Percentiles rank a stretch among this genome's conserved stretches.
These are phyloP conservation scores for Formica aserva DNA, from an alignment of 2,888 invertebrate species.

Conservation along the genomic window DNA sequence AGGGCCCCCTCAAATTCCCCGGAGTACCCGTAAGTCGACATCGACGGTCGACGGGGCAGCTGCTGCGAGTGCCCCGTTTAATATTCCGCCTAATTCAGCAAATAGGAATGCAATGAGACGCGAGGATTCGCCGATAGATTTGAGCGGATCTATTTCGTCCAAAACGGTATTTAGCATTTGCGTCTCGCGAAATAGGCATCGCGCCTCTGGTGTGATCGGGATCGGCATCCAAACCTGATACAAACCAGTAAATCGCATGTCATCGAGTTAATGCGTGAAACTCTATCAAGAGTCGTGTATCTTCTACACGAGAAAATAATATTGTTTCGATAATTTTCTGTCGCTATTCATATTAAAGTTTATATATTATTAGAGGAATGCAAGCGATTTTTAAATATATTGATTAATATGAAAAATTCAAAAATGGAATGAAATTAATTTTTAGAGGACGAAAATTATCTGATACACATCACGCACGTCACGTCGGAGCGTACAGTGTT, in stretches of 20 bases:
- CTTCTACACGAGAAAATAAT: not conserved
- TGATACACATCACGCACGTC: not conserved
- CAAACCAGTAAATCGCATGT: not conserved
- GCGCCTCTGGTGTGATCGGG: not conserved
- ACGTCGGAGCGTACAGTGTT: constrained; percentile 5
- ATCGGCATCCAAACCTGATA: not conserved
- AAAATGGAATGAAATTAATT: not conserved
- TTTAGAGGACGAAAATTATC: constrained; percentile 5
- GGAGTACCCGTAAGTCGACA: constrained; percentile 72
- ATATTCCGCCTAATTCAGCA: constrained; percentile 56
- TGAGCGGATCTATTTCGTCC: constrained; percentile 37
- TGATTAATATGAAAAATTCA: not conserved
- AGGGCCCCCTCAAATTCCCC: constrained; percentile 23
- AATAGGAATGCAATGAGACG: constrained; percentile 47
- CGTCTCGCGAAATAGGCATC: constrained; percentile 29
- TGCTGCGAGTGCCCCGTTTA: constrained; percentile 70
- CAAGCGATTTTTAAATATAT: not conserved
- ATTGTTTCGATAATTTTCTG: not conserved
- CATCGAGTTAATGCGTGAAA: not conserved
- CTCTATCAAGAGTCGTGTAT: not conserved
- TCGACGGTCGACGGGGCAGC: constrained; percentile 68
- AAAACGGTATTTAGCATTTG: constrained; percentile 31
- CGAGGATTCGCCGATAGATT: constrained; percentile 36
- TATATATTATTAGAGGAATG: not conserved
- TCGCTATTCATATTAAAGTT: not conserved